Conservation (phyloP, 2,797 vertebrate species). For the Meda fulgida region DNA sequence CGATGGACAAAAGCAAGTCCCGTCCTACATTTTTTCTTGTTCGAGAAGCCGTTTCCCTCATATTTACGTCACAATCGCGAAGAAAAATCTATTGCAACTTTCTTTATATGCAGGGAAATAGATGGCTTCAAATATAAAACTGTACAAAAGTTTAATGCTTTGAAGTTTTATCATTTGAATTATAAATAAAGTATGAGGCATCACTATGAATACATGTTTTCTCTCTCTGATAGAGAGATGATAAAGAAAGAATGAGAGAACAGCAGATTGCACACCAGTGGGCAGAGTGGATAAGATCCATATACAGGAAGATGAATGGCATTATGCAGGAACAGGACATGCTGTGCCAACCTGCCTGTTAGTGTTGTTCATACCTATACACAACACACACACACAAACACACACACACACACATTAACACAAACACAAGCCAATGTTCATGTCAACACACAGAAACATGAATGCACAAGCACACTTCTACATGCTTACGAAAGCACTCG, state of each 20-base stretch:
- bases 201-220: neutral
- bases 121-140: neutral
- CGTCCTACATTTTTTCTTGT: neutral
- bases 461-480: conserved; percentile 26
- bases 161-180: neutral
- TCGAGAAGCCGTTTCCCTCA: neutral
- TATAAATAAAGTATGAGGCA: neutral
- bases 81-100: neutral
- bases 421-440: conserved; percentile 46
- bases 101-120: neutral
- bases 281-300: conserved; percentile 74
- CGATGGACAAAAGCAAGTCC: neutral
- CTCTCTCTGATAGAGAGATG: conserved; percentile 24
- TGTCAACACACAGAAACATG: conserved; percentile 51
- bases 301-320: conserved; percentile 67
- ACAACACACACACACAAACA: conserved; percentile 14
- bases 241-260: conserved; percentile 17
- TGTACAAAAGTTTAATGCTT: neutral
- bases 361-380: conserved; percentile 71
- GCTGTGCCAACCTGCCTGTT: conserved; percentile 79
- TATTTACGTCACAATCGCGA: neutral
- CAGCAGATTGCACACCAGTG: conserved; percentile 77
- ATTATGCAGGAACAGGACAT: conserved; percentile 73
- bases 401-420: conserved; percentile 12
- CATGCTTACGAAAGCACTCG: conserved; percentile 56